Conservation (phyloP, 35 echinoderm and acorn worm species). For the Lytechinus variegatus region DNA sequence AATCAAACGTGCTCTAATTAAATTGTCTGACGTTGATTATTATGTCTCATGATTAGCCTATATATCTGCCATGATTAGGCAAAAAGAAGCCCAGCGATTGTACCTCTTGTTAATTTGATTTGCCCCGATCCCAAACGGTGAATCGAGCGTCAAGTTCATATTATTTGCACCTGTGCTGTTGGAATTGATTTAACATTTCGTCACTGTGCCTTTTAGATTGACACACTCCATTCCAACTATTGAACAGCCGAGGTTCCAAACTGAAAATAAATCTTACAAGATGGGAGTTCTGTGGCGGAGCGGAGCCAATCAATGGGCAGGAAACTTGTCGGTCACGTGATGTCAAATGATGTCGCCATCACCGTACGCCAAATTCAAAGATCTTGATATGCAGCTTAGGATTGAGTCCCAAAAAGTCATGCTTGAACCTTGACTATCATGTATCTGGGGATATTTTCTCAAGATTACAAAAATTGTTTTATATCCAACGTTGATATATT, state of each 20-base stretch:
- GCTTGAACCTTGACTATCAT: too few relatives aligned
- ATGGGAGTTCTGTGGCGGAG: neutral
- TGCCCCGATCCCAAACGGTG: neutral
- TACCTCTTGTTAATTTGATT: neutral
- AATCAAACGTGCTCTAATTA: conserved; percentile 45
- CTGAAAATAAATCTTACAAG: neutral
- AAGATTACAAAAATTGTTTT: too few relatives aligned
- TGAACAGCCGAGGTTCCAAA: neutral
- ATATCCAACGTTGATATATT: too few relatives aligned
- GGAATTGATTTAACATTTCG: conserved; percentile 14
- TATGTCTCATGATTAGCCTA: conserved; percentile 34
- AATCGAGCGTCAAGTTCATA: neutral
- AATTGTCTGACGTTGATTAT: conserved; percentile 33
- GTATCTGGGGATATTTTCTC: too few relatives aligned
- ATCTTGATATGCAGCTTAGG: neutral
- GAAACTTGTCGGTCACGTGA: neutral
- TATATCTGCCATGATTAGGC: conserved; percentile 35
- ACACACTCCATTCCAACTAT: neutral
- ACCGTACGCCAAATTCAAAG: neutral
- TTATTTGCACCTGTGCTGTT: conserved; percentile 11
- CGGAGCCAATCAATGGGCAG: neutral
- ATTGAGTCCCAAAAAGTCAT: too few relatives aligned
- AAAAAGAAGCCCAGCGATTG: conserved; percentile 18
- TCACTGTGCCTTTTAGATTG: neutral
- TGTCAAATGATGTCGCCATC: neutral